These are phyloP conservation scores for Pharmacophagus antenor DNA, from an alignment of 2,888 invertebrate genomes.

Conservation along the genomic window DNA sequence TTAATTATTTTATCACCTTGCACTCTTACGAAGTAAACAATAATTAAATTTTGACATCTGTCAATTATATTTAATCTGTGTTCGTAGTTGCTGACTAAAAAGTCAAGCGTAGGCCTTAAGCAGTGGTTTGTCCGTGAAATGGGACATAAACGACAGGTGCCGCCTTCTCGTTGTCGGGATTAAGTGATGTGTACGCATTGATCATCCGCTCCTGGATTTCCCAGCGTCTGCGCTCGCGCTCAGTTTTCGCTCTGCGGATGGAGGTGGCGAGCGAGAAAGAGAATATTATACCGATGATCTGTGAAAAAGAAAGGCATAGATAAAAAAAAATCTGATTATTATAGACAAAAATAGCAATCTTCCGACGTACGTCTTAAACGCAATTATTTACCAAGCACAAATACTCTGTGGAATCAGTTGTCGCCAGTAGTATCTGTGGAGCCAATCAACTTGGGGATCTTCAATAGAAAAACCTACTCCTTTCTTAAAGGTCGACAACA, in stretches of 20 bases:
- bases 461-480: no score
- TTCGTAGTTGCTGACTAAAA: neutral
- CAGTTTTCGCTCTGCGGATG: conserved; percentile 88
- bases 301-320: conserved; percentile 44
- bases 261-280: conserved; percentile 93
- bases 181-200: conserved; percentile 71
- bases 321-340: no score
- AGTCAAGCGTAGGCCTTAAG: conserved; percentile 44
- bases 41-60: conserved; percentile 1
- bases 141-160: conserved; percentile 74
- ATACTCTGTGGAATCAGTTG: no score
- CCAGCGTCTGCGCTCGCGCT: conserved; percentile 86
- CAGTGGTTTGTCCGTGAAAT: conserved; percentile 67
- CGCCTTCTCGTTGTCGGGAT: conserved; percentile 61
- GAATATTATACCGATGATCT: conserved; percentile 93
- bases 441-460: no score
- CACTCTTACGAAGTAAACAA: neutral
- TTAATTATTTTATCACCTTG: neutral
- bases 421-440: no score
- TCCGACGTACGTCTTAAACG: no score
- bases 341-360: no score
- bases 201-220: conserved; percentile 83
- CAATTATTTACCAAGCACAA: no score
- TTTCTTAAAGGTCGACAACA: no score
- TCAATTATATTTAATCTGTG: conserved; percentile 14